Base-by-base conservation (phyloP, 1,140 invertebrate species). In the Ceratosolen fusciceps region DNA sequence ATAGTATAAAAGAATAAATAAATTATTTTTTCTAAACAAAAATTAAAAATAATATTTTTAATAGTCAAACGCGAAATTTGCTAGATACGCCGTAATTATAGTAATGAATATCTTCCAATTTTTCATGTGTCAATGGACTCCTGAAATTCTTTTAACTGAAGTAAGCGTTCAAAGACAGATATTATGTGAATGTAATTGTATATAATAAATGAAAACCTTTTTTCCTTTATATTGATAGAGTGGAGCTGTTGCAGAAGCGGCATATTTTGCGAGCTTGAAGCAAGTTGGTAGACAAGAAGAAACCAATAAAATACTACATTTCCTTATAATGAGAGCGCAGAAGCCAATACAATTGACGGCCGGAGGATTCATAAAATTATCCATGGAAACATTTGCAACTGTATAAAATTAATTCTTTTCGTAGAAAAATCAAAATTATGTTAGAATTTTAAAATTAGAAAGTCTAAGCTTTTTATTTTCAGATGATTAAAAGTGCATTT, bases 401-500 rank as follows among this genome's bases (percentile, higher is more conserved):
- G 74, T 77, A 56, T 19, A 21, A 24, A 52, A 26, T 9, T 49
- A 49, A 70, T 21, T 37, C 24, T 29, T 65, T 65, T 65, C 4
- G 19, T 62, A 65, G 19, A 34, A 37, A 65, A 54, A 47, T n/a
- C 12, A 26, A 60, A 70, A 21, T 47, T 31, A 29, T n/a, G n/a
- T n/a, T n/a, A 8, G 14, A 47, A 47, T 21, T n/a, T 67, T 67
- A 67, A 67, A 21, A 67, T 34, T 34, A 39, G n/a, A n/a, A n/a
- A n/a, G n/a, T n/a, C n/a, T 29, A 39, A 39, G 14, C 12, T 19
- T 68, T 67, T 16, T 3, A 70, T 60, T 71, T 77, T 58, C 14
- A 77, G 76, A 77, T 77, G 76, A n/a, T 60, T 19, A 71, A 49
- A 29, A 77, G 10, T 49, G 52, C 67, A 7, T 49, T 71, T n/a